Evolutionary conservation across 1,140 invertebrate genomes (phyloP).

Genomic region (Trissolcus basalis): DNA sequence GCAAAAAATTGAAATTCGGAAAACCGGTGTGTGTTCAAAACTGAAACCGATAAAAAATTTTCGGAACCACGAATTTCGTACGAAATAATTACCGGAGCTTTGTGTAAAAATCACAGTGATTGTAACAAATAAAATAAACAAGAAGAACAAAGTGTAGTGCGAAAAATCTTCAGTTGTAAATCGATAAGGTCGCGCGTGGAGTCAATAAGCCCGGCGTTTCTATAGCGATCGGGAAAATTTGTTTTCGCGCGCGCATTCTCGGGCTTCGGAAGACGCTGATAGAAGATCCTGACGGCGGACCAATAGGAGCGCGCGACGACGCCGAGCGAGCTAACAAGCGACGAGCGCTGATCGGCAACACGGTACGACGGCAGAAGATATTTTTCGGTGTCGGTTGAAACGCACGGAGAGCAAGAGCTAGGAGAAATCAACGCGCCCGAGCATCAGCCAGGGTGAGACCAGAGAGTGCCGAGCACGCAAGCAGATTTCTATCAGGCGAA

Average conservation of each 20-base stretch:
- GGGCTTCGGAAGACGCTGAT: constrained; percentile 74
- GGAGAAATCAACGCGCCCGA: background rate
- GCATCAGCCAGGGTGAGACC: background rate
- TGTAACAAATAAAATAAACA: background rate
- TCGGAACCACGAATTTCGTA: no score
- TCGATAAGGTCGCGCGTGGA: background rate
- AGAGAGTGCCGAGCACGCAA: no score
- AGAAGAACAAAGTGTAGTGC: background rate
- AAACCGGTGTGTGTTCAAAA: no score
- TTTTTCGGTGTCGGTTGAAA: constrained; percentile 61
- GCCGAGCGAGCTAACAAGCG: constrained; percentile 36
- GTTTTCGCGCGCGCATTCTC: constrained; percentile 65
- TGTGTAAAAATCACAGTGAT: no score
- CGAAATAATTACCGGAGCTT: no score
- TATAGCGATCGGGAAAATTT: constrained; percentile 29
- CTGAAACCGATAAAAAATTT: no score
- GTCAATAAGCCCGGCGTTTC: constrained; percentile 12
- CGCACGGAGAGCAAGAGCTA: background rate
- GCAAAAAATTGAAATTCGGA: no score
- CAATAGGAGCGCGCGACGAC: constrained; percentile 63
- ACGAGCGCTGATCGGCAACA: constrained; percentile 65
- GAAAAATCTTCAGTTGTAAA: background rate
- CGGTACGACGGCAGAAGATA: constrained; percentile 49
- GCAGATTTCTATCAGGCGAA: no score
- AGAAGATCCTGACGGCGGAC: constrained; percentile 72